Evolutionary conservation across 2,113 vertebrate genomes (phyloP), one percentile per base, ranked within the genome.

Genomic region (Sander vitreus): DNA sequence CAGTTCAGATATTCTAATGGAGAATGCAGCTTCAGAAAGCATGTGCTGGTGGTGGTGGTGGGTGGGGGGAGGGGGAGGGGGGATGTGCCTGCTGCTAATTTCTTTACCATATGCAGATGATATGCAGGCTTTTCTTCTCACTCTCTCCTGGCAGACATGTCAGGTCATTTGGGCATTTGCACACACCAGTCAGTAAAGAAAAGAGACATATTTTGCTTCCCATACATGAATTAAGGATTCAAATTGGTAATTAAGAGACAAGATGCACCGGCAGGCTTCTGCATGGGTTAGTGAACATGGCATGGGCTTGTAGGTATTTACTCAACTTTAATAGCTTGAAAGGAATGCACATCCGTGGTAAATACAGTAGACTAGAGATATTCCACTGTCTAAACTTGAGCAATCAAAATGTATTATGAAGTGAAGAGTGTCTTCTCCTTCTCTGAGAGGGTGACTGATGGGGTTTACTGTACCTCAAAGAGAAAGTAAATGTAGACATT

Each of bases 181-280:
- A 93, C 90, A 75, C 84, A 91, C 92, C n/a, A n/a, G 93, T 95
- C 93, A 93, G 93, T 87, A 92, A 94, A 93, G 92, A 82, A 93
- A 95, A 93, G 95, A 78, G 78, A 88, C 30, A 30, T 96, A 97
- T 97, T 97, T 96, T 94, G 93, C 95, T 96, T 97, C 95, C 95
- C 96, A 97, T 95, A 95, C 89, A 91, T 93, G 94, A 94, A 96
- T 97, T 96, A 96, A 94, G 93, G 92, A 96, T 96, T 97, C 94
- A 94, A 85, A 96, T 96, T 96, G 94, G 94, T 97, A 97, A 97
- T 97, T 97, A 97, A 97, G 96, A 97, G 96, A 96, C 96, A 97
- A 96, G 96, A 96, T 96, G 95, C 94, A 87, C 94, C 96, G 96
- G 96, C 96, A 96, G 96, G 93, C 94, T 95, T 94, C 93, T 94